A percentile compares a stretch with the other conserved stretches of the same genome.
phyloP scores from a whole-genome alignment of 2,797 vertebrate species.

The Iguana delicatissima region DNA sequence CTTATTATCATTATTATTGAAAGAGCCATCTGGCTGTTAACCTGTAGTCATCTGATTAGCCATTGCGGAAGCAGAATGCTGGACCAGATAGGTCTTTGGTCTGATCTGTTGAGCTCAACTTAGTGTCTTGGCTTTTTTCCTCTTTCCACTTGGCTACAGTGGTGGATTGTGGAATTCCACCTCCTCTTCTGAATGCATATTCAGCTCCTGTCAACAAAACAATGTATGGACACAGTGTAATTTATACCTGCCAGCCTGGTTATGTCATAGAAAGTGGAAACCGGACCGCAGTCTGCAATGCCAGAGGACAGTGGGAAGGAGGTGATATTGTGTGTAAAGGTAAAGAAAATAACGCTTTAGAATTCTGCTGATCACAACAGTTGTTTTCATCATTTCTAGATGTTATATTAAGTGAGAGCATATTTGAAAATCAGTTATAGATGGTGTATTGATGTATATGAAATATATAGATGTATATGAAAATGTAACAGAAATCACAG shows the following conservation, averaged over 20 bases:
- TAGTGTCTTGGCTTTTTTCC: no score
- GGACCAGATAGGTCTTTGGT: neutral
- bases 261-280: conserved; percentile 56
- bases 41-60: no score
- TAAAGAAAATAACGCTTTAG: conserved; percentile 48
- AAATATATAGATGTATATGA: neutral
- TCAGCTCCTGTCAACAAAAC: conserved; percentile 33
- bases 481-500: neutral
- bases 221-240: conserved; percentile 61
- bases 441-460: no score
- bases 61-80: neutral
- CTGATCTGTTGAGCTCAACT: neutral
- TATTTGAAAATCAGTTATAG: neutral
- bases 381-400: neutral
- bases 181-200: conserved; percentile 59
- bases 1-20: neutral
- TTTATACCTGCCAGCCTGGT: conserved; percentile 61
- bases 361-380: neutral
- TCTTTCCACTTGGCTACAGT: conserved; percentile 42
- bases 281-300: conserved; percentile 61
- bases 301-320: conserved; percentile 68
- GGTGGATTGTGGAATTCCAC: conserved; percentile 74
- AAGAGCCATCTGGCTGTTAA: neutral
- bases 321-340: conserved; percentile 70
- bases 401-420: neutral